These are phyloP conservation scores for Phlogophora meticulosa DNA, from an alignment of 2,888 invertebrate genomes.

Conservation along the genomic window DNA sequence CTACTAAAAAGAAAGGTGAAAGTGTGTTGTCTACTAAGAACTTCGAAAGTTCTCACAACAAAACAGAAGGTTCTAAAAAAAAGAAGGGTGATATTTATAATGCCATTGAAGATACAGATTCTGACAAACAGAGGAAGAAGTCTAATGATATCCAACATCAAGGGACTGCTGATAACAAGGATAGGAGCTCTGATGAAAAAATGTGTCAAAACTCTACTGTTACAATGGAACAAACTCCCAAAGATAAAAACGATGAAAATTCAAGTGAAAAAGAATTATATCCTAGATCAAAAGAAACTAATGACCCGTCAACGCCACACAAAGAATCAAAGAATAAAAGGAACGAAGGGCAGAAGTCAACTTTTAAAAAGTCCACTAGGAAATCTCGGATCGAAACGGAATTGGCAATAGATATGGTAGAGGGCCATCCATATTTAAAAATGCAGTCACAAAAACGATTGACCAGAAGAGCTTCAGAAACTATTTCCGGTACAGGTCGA, in stretches of 20 bases:
- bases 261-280: constrained; percentile 12
- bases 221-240: constrained; percentile 5
- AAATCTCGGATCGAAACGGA: constrained; percentile 84
- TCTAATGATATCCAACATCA: constrained; percentile 3
- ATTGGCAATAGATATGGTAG: constrained; percentile 88
- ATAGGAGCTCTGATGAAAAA: constrained; percentile 11
- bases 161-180: background rate
- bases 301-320: constrained; percentile 59
- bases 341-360: constrained; percentile 58
- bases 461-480: constrained; percentile 76
- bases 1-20: background rate
- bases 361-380: constrained; percentile 67
- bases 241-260: constrained; percentile 22
- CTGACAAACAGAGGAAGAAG: background rate
- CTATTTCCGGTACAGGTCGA: constrained; percentile 64
- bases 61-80: background rate
- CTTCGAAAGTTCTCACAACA: constrained; percentile 7
- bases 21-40: too few species aligned
- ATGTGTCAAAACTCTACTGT: background rate
- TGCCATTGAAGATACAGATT: background rate
- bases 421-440: constrained; percentile 85
- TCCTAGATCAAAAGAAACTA: constrained; percentile 20
- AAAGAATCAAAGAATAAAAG: constrained; percentile 56
- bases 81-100: constrained; percentile 13
- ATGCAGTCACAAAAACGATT: constrained; percentile 74